Evolutionary conservation across 2,113 vertebrate species (phyloP).

Genomic region (Eolophus roseicapilla): DNA sequence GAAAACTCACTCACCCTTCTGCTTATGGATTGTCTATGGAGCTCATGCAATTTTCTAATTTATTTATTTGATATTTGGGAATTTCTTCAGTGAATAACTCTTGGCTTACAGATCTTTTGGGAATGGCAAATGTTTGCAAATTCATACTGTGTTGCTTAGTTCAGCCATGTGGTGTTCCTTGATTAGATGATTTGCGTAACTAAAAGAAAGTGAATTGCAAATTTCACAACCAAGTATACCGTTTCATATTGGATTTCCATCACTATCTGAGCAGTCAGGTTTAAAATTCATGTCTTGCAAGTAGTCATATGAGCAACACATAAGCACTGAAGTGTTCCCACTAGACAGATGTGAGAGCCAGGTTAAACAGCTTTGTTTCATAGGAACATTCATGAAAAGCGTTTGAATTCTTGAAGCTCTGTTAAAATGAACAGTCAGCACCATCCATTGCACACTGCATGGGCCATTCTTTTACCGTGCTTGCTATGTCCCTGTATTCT

Average conservation of each 20-base stretch:
- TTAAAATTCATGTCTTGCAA: conserved; percentile 33
- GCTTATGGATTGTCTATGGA: neutral
- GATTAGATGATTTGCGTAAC: conserved; percentile 8
- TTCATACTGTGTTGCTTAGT: neutral
- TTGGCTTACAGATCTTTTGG: neutral
- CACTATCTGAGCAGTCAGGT: neutral
- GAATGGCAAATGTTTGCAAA: neutral
- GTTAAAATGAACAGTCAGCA: neutral
- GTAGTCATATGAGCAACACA: neutral
- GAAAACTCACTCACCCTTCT: neutral
- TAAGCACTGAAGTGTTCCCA: conserved; percentile 24
- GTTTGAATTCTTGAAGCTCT: neutral
- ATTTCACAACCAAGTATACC: neutral
- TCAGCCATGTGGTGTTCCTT: neutral
- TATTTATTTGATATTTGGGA: conserved; percentile 2
- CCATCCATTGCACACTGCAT: neutral
- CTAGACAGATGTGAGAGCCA: conserved; percentile 35
- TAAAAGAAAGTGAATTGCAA: neutral
- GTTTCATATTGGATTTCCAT: conserved; percentile 13
- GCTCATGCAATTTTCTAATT: neutral
- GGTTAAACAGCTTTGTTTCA: conserved; percentile 50
- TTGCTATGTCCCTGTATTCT: neutral
- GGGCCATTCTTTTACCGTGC: neutral
- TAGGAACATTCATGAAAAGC: conserved; percentile 49
- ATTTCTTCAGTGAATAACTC: neutral